These are phyloP conservation scores for Heliconius ethilla DNA, from an alignment of 2,888 invertebrate genomes.

Conservation along the genomic window DNA sequence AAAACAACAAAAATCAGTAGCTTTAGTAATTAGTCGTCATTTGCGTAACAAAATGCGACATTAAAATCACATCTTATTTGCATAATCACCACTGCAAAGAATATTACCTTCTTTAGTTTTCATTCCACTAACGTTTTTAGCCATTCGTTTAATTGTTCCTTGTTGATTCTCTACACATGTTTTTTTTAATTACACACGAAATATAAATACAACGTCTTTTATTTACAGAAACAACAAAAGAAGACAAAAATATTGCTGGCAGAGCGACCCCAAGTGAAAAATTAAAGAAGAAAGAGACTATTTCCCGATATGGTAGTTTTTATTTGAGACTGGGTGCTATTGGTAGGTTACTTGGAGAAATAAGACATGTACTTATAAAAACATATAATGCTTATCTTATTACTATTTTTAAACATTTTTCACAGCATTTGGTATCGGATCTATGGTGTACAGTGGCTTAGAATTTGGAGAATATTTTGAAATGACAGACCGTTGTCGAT, in stretches of 20 bases:
- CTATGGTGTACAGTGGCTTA: slow-evolving; percentile 87
- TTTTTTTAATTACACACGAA: slow-evolving; percentile 38
- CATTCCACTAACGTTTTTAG: slow-evolving; percentile 70
- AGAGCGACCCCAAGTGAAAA: slow-evolving; percentile 65
- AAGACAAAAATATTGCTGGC: slow-evolving; percentile 64
- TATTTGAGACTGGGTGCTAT: slow-evolving; percentile 92
- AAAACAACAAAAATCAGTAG: slow-evolving; percentile 48
- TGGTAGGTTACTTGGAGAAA: slow-evolving; percentile 70
- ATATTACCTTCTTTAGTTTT: slow-evolving; percentile 73
- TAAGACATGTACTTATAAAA: background rate
- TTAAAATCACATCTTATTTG: slow-evolving; percentile 81
- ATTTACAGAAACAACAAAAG: slow-evolving; percentile 61
- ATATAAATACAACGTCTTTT: slow-evolving; percentile 20
- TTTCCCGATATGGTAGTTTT: slow-evolving; percentile 90
- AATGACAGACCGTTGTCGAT: slow-evolving; percentile 84
- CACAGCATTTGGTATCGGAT: slow-evolving; percentile 83
- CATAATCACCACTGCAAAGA: slow-evolving; percentile 76
- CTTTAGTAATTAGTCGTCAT: slow-evolving; percentile 71
- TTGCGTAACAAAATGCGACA: slow-evolving; percentile 79
- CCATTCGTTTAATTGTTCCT: slow-evolving; percentile 65
- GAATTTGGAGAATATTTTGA: slow-evolving; percentile 90
- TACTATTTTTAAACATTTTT: slow-evolving; percentile 23
- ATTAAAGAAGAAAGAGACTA: slow-evolving; percentile 67
- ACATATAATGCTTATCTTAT: too few relatives aligned
- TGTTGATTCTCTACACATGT: slow-evolving; percentile 49